Conservation (phyloP, 1,140 invertebrate genomes). For the Ptiloglossa arizonensis region DNA sequence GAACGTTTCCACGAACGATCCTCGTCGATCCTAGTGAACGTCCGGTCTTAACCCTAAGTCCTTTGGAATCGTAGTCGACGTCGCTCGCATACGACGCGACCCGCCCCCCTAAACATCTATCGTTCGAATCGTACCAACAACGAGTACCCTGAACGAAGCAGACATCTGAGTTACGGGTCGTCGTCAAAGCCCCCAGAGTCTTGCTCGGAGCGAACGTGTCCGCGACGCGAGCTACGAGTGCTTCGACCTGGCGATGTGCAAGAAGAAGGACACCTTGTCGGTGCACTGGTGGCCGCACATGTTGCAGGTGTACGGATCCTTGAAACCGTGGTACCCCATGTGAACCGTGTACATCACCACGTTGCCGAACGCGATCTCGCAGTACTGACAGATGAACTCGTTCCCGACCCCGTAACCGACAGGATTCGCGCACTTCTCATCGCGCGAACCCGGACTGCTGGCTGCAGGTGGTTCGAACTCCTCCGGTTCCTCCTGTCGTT, state of each 20-base stretch:
- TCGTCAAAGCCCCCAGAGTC: neutral
- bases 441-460: neutral
- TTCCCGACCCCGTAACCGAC: neutral
- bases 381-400: conserved; percentile 90
- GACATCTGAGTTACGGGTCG: too few species aligned
- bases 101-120: too few species aligned
- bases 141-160: too few species aligned
- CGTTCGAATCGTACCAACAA: neutral
- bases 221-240: conserved; percentile 84
- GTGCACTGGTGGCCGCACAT: conserved; percentile 93
- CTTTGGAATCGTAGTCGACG: too few species aligned
- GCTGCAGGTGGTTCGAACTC: neutral
- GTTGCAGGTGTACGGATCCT: conserved; percentile 96
- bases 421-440: neutral
- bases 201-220: neutral
- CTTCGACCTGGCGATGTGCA: conserved; percentile 93
- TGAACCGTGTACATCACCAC: conserved; percentile 96
- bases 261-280: conserved; percentile 94
- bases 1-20: neutral
- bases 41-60: too few species aligned
- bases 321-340: conserved; percentile 96
- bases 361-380: conserved; percentile 95
- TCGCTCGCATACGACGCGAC: too few species aligned
- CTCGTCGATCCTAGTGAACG: too few species aligned
- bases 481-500: neutral